These are phyloP conservation scores for Drosophila koepferae DNA, from an alignment of 2,888 invertebrate genomes.

Conservation along the genomic window DNA sequence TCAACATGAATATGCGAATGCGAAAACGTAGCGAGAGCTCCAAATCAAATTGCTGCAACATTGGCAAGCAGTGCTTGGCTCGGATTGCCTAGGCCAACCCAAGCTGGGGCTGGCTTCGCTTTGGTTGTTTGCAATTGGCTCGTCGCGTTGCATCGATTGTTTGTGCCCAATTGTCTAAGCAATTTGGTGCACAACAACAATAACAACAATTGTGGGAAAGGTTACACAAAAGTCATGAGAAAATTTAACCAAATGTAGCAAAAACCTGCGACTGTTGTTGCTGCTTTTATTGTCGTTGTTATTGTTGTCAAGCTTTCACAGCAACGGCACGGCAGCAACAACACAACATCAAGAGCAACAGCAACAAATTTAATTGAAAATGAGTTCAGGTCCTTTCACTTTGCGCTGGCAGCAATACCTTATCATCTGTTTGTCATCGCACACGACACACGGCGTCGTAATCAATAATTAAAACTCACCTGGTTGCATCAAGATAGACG, in stretches of 20 bases:
- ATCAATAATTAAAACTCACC: slow-evolving; percentile 74
- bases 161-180: slow-evolving; percentile 70
- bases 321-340: slow-evolving; percentile 13
- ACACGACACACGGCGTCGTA: slow-evolving; percentile 49
- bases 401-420: slow-evolving; percentile 28
- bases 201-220: slow-evolving; percentile 79
- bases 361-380: slow-evolving; percentile 36
- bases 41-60: slow-evolving; percentile 44
- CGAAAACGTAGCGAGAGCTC: slow-evolving; percentile 19
- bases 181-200: slow-evolving; percentile 57
- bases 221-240: slow-evolving; percentile 73
- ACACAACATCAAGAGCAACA: slow-evolving; percentile 2
- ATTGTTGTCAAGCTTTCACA: slow-evolving; percentile 54
- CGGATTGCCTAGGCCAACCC: neutral
- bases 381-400: slow-evolving; percentile 44
- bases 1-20: slow-evolving; percentile 73
- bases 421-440: slow-evolving; percentile 60
- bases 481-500: slow-evolving; percentile 65
- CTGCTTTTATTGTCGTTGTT: neutral
- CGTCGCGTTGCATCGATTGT: slow-evolving; percentile 3
- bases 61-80: slow-evolving; percentile 16
- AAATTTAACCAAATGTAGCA: slow-evolving; percentile 49
- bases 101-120: slow-evolving; percentile 7
- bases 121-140: slow-evolving; percentile 26
- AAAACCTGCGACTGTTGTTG: slow-evolving; percentile 16